Conservation (phyloP, 2,113 vertebrate genomes). For the Numenius arquata region DNA sequence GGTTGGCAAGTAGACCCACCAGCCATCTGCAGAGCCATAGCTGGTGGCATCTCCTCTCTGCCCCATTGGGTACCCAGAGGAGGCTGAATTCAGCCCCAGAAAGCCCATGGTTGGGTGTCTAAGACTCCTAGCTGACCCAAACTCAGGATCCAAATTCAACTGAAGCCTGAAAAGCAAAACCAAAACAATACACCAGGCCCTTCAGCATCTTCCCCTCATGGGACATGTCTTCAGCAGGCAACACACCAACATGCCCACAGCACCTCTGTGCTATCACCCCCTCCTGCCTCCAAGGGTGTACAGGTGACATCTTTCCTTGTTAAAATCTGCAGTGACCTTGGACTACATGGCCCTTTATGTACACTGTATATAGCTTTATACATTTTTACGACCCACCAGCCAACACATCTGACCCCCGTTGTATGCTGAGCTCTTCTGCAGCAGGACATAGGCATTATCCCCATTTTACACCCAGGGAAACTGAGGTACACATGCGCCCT, state of each 20-base stretch:
- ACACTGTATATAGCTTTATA: not conserved
- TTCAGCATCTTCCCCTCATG: not conserved
- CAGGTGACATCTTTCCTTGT: fast-evolving
- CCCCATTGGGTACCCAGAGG: not conserved
- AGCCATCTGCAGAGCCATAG: not conserved
- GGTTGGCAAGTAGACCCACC: not conserved
- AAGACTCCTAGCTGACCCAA: not conserved
- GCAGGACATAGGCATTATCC: no score
- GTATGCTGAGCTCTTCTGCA: not conserved
- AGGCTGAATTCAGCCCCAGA: not conserved
- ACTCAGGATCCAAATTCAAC: not conserved
- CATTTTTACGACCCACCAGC: not conserved
- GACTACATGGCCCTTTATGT: fast-evolving
- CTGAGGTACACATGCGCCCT: not conserved
- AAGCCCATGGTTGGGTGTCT: not conserved
- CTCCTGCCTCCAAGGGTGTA: not conserved
- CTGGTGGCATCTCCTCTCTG: not conserved
- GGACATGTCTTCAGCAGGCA: not conserved
- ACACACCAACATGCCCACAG: not conserved
- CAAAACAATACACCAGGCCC: not conserved
- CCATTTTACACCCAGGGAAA: not conserved
- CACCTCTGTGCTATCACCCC: not conserved
- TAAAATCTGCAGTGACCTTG: not conserved
- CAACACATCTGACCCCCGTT: not conserved
- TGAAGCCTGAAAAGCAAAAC: not conserved